These are phyloP conservation scores for Lysandra coridon DNA, from an alignment of 2,888 invertebrate species.

Conservation along the genomic window DNA sequence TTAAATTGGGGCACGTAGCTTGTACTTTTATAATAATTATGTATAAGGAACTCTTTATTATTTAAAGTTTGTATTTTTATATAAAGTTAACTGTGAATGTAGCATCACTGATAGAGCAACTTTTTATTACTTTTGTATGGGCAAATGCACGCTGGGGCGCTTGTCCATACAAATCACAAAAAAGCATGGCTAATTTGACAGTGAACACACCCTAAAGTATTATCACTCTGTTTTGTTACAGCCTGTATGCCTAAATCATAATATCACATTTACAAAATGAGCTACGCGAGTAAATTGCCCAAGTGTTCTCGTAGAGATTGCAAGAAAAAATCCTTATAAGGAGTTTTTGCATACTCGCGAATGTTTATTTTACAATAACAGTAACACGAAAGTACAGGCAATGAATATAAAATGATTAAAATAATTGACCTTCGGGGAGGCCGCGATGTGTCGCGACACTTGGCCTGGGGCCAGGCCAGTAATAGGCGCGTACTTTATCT, in stretches of 20 bases:
- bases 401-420: conserved; percentile 42
- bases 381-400: neutral
- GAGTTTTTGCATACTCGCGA: neutral
- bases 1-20: too few species aligned
- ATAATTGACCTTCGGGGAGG: conserved; percentile 71
- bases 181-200: too few species aligned
- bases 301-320: neutral
- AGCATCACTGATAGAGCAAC: too few species aligned
- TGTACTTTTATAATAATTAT: too few species aligned
- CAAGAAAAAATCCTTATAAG: neutral
- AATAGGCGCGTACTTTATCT: conserved; percentile 47
- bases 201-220: too few species aligned
- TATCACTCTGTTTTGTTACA: too few species aligned
- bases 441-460: conserved; percentile 66
- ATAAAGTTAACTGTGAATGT: too few species aligned
- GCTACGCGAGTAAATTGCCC: neutral
- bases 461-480: conserved; percentile 63
- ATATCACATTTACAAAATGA: neutral
- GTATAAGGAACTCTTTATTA: too few species aligned
- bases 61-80: too few species aligned
- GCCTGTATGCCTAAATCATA: neutral
- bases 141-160: too few species aligned
- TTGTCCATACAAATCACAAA: too few species aligned
- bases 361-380: neutral
- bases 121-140: too few species aligned